A percentile compares a stretch with the other conserved stretches of the same genome.
Conservation (phyloP, 2,113 vertebrate genomes). For the Canis aureus region DNA sequence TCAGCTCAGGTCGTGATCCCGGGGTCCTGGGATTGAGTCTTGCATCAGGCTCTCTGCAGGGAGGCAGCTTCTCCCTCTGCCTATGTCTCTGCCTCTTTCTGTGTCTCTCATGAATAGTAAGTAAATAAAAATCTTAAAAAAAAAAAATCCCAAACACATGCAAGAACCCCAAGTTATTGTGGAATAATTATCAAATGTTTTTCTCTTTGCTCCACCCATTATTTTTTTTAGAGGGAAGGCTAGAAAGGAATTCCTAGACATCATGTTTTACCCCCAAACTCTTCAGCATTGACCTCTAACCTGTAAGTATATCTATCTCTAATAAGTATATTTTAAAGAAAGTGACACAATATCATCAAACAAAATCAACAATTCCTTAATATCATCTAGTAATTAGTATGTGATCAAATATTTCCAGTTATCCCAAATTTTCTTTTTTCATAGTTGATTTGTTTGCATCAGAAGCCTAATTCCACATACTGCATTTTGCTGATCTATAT, state of each 20-base stretch:
- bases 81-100: too few relatives aligned
- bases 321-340: background rate
- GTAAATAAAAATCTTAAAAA: too few relatives aligned
- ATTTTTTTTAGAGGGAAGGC: background rate
- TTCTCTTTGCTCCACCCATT: background rate
- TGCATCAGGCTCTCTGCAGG: too few relatives aligned
- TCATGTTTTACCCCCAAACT: background rate
- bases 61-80: too few relatives aligned
- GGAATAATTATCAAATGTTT: background rate
- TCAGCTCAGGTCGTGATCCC: too few relatives aligned
- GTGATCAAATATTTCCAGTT: background rate
- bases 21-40: too few relatives aligned
- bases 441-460: background rate
- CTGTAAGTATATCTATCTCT: background rate
- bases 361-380: slow-evolving; percentile 22
- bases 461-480: background rate
- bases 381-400: background rate
- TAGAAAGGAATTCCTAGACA: background rate
- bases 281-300: background rate
- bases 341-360: background rate
- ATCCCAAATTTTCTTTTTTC: background rate
- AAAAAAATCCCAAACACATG: background rate
- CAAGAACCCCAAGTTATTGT: background rate
- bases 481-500: background rate
- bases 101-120: too few relatives aligned